Base-by-base conservation (phyloP, 2,888 invertebrate species). In the Diploptera punctata region DNA sequence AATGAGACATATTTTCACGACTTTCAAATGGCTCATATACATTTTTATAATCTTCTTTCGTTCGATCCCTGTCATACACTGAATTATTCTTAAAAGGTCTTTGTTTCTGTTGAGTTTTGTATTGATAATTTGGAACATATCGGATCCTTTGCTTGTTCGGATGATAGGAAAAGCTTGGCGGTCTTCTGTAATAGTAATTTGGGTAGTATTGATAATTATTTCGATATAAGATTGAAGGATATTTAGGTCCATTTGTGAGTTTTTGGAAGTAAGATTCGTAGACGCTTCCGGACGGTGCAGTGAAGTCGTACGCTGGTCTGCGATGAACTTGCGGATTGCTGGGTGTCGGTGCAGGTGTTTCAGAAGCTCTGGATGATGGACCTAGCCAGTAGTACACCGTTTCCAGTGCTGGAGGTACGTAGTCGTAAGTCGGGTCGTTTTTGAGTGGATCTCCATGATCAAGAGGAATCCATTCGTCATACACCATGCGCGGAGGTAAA, bases 371-470 rank as follows among this genome's bases (percentile, higher is more conserved):
- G 1, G 83, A 85, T 76, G 86, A 86, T 0, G 91, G 88, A 57
- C 91, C 90, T 21, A 90, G 88, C 94, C 94, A 94, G 80, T 93
- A 94, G 77, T 91, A 91, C 2, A 94, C 94, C 43, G 90, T 84
- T 75, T 93, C 93, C 47, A 93, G 82, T 2, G 92, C 90, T 0
- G 94, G 94, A 0, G 94, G 94, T 71, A 93, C 92, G 80, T 94
- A 94, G 80, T 93, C 93, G 80, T 91, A 93, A 0, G 94, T 94
- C 9, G 94, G 94, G 80, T 94, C 93, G 80, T 93, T 93, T 78
- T 92, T 92, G 60, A 94, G 80, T 0, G 93, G 93, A 81, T 94
- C 93, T 0, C 93, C 93, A 71, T 91, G 89, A 4, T 93, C 94
- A 54, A 94, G 86, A 0, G 94, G 94, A 75, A 91, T 92, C 94